phyloP scores from a whole-genome alignment of 2,888 invertebrate species.

The Metallyticus violacea region DNA sequence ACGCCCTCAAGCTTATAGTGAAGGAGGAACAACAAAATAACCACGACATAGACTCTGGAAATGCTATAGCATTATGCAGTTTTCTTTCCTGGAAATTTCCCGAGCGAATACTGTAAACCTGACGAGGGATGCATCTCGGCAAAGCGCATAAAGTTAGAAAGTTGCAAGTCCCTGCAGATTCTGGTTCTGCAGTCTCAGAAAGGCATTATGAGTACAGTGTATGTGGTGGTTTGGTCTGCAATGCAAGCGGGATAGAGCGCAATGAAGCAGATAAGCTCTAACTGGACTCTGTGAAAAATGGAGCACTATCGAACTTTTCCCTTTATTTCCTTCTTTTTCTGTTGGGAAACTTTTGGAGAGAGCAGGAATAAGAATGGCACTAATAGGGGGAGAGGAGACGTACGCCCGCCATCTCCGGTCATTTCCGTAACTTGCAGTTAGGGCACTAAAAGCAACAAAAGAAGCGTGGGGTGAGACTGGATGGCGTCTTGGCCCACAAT shows the following conservation, averaged over 20 bases:
- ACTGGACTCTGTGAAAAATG: background rate
- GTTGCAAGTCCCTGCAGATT: too few species aligned
- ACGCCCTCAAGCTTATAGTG: too few species aligned
- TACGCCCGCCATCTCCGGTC: background rate
- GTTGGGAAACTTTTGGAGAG: background rate
- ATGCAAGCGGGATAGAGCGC: background rate
- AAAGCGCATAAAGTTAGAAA: too few species aligned
- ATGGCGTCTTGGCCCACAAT: background rate
- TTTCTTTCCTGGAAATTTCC: too few species aligned
- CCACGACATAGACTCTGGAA: too few species aligned
- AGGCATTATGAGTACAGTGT: background rate
- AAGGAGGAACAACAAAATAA: too few species aligned
- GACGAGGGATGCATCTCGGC: too few species aligned
- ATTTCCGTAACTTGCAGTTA: conserved; percentile 4
- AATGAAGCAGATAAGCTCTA: background rate
- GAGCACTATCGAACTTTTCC: background rate
- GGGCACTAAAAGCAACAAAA: background rate
- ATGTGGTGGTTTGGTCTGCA: background rate
- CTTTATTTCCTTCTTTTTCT: background rate
- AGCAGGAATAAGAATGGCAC: background rate
- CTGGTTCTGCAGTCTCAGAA: too few species aligned
- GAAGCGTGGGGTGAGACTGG: too few species aligned
- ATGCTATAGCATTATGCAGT: too few species aligned
- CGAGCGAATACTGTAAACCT: too few species aligned
- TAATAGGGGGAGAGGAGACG: background rate